phyloP scores from a whole-genome alignment of 2,113 vertebrate species.

The Aleadryas rufinucha region DNA sequence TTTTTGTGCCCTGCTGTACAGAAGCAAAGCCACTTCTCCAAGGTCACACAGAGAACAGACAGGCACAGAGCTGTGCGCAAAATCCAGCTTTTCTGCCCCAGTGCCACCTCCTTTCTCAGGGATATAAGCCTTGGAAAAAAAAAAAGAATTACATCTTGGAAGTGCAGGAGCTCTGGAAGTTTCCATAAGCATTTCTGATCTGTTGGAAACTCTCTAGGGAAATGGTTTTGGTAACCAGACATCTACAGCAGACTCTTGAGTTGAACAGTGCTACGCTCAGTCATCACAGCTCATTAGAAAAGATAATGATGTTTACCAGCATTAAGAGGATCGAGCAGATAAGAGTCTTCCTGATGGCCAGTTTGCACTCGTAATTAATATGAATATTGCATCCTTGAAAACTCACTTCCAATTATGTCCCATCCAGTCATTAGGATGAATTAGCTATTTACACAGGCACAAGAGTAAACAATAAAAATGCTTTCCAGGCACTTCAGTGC shows the following conservation, averaged over 20 bases:
- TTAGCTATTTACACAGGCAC: not conserved
- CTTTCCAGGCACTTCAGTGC: not conserved
- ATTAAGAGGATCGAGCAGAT: not conserved
- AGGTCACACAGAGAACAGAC: not conserved
- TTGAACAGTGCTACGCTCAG: not conserved
- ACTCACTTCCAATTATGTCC: not conserved
- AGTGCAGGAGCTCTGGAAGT: not conserved
- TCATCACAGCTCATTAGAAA: not conserved
- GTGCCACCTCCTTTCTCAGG: not conserved
- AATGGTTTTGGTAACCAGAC: not conserved
- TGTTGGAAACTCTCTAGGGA: not conserved
- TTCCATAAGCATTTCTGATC: not conserved
- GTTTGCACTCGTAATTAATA: conserved; percentile 32
- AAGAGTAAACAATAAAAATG: conserved; percentile 13
- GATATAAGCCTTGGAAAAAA: not conserved
- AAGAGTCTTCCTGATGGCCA: conserved; percentile 7
- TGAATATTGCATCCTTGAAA: not conserved
- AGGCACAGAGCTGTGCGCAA: not conserved
- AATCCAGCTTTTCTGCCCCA: not conserved
- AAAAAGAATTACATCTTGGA: not conserved
- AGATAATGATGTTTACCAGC: conserved; percentile 25
- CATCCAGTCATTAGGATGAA: conserved; percentile 13
- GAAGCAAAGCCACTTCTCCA: not conserved
- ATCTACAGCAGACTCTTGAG: not conserved
- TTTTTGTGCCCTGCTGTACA: not conserved